phyloP scores from a whole-genome alignment of 2,888 invertebrate species.

The Cosmia pyralina region DNA sequence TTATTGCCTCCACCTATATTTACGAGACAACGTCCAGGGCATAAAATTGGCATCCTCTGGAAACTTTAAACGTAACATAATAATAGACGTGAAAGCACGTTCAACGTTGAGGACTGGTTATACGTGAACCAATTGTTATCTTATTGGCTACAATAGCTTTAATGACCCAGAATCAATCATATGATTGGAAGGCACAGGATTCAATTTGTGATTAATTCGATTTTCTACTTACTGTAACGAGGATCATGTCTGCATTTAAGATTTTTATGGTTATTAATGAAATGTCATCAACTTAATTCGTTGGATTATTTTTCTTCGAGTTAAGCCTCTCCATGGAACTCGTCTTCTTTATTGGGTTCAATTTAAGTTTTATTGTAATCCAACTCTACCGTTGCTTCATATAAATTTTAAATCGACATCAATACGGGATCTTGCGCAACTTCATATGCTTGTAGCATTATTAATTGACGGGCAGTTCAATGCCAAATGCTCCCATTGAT shows the following conservation, averaged over 20 bases:
- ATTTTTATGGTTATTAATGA: slow-evolving; percentile 44
- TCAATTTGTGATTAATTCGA: slow-evolving; percentile 46
- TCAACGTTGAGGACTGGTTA: slow-evolving; percentile 38
- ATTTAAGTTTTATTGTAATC: slow-evolving; percentile 30
- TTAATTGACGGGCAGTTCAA: slow-evolving; percentile 69
- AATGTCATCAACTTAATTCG: slow-evolving; percentile 24
- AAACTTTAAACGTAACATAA: slow-evolving; percentile 57
- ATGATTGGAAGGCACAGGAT: slow-evolving; percentile 39
- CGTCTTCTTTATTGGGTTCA: slow-evolving; percentile 2
- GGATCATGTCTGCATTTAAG: slow-evolving; percentile 42
- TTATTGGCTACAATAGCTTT: slow-evolving; percentile 43
- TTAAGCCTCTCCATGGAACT: slow-evolving; percentile 7
- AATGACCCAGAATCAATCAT: slow-evolving; percentile 53
- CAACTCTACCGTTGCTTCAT: slow-evolving; percentile 6
- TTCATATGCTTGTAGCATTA: slow-evolving; percentile 39
- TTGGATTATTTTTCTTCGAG: slow-evolving; percentile 3
- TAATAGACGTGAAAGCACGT: slow-evolving; percentile 48
- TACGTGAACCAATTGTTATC: slow-evolving; percentile 42
- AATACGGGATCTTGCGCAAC: slow-evolving; percentile 51
- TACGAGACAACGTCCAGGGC: slow-evolving; percentile 50
- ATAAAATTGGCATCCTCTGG: slow-evolving; percentile 63
- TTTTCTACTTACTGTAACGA: slow-evolving; percentile 48
- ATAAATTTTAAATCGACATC: slow-evolving; percentile 14
- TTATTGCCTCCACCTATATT: slow-evolving; percentile 60
- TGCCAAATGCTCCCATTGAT: slow-evolving; percentile 69